Percentiles rank a stretch among this genome's conserved stretches.
Evolutionary conservation across 2,888 invertebrate species (phyloP).

Genomic region (Drosophila sordidula): DNA sequence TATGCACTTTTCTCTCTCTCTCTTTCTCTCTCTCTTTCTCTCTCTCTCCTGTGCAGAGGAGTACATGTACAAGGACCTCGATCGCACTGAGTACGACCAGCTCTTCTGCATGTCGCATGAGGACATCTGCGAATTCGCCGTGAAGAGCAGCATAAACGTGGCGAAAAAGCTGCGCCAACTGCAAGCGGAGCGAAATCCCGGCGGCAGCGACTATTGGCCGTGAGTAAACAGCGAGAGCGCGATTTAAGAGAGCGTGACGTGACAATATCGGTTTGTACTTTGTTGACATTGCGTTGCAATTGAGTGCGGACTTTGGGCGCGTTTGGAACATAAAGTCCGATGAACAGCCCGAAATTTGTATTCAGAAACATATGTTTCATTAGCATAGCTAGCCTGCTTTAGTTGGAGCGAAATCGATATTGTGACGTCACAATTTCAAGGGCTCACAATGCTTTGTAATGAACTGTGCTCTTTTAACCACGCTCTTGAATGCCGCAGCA

Average conservation of each 20-base stretch:
- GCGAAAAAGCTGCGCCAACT: slow-evolving; percentile 90
- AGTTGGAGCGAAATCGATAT: no score
- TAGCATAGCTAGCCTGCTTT: no score
- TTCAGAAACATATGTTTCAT: no score
- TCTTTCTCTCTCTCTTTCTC: neutral
- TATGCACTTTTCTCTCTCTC: slow-evolving; percentile 4
- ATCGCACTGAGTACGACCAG: slow-evolving; percentile 35
- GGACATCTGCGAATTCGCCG: slow-evolving; percentile 65
- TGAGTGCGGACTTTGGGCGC: no score
- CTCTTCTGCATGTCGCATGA: slow-evolving; percentile 72
- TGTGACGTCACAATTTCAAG: no score
- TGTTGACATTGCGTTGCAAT: no score
- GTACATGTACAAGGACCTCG: slow-evolving; percentile 55
- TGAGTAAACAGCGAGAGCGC: slow-evolving; percentile 46
- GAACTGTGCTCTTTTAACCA: no score
- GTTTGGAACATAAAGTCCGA: no score
- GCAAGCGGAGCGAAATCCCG: slow-evolving; percentile 88
- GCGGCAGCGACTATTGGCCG: slow-evolving; percentile 81
- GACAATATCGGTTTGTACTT: no score
- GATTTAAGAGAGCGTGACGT: no score
- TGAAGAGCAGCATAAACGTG: slow-evolving; percentile 82
- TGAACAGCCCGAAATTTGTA: no score
- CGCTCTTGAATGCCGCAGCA: slow-evolving; percentile 24
- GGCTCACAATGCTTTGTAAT: no score
- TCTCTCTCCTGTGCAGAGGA: slow-evolving; percentile 29